Percentiles rank a stretch among this genome's conserved stretches.
Evolutionary conservation across 2,113 vertebrate species (phyloP).

Genomic region (Amblyopsis rosae): DNA sequence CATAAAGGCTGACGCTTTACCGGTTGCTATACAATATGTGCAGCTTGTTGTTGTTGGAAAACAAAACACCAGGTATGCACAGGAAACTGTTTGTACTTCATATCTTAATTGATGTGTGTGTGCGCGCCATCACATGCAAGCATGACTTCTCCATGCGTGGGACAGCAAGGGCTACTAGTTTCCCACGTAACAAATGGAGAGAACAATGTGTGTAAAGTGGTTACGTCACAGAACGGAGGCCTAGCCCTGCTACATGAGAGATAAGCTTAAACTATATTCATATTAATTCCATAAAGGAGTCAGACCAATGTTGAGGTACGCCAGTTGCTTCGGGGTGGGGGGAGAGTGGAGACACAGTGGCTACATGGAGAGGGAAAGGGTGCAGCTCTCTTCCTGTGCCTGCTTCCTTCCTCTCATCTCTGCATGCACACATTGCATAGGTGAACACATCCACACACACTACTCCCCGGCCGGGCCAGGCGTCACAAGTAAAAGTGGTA

Average conservation of each 20-base stretch:
- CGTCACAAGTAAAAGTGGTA: conserved; percentile 19
- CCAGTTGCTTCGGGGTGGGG: conserved; percentile 5
- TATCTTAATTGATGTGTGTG: conserved; percentile 1
- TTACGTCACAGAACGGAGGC: neutral
- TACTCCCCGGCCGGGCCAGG: conserved; percentile 27
- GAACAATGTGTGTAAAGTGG: neutral
- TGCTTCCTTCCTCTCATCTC: conserved; percentile 74
- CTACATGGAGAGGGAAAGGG: conserved; percentile 68
- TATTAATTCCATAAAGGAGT: neutral
- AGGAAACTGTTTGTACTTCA: conserved; percentile 34
- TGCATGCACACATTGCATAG: conserved; percentile 5
- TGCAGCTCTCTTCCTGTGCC: conserved; percentile 71
- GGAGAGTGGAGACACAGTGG: conserved; percentile 46
- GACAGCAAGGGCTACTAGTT: no score
- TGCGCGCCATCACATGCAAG: no score
- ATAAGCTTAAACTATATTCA: neutral
- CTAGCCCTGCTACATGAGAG: neutral
- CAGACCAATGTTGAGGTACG: conserved; percentile 46
- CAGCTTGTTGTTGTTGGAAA: conserved; percentile 22
- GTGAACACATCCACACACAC: conserved; percentile 3
- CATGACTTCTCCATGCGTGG: no score
- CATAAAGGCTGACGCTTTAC: conserved; percentile 23
- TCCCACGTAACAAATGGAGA: no score
- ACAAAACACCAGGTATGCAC: conserved; percentile 52
- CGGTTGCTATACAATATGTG: neutral